A percentile compares a stretch with the other conserved stretches of the same genome.
Conservation (phyloP, 2,113 vertebrate genomes). For the Excalfactoria chinensis region DNA sequence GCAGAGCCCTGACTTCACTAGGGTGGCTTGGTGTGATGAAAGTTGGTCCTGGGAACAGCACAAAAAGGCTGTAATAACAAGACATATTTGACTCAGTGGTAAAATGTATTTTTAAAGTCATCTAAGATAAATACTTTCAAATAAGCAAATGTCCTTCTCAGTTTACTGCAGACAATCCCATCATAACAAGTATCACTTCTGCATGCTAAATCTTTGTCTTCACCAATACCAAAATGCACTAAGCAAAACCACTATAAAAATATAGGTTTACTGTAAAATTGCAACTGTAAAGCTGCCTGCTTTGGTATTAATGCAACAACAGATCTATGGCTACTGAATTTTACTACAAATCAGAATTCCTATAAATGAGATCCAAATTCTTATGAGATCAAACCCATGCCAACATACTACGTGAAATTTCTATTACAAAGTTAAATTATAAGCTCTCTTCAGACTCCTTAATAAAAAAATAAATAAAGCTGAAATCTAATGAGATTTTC, state of each 20-base stretch:
- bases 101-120: slow-evolving; percentile 42
- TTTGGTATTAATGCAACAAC: slow-evolving; percentile 48
- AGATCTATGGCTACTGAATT: background rate
- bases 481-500: slow-evolving; percentile 24
- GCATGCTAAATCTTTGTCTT: slow-evolving; percentile 46
- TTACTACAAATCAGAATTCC: slow-evolving; percentile 29
- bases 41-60: background rate
- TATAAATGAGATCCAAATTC: slow-evolving; percentile 34
- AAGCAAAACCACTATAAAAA: background rate
- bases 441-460: slow-evolving; percentile 4
- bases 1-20: background rate
- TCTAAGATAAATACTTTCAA: slow-evolving; percentile 65
- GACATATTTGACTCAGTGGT: background rate
- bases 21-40: background rate
- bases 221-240: slow-evolving; percentile 6
- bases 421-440: slow-evolving; percentile 54
- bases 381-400: slow-evolving; percentile 42
- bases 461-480: slow-evolving; percentile 14
- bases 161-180: slow-evolving; percentile 20
- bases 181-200: slow-evolving; percentile 42
- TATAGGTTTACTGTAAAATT: slow-evolving; percentile 10
- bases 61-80: background rate
- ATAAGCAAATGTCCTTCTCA: slow-evolving; percentile 48
- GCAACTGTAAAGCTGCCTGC: slow-evolving; percentile 30
- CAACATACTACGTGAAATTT: slow-evolving; percentile 30